Evolutionary conservation across 2,797 vertebrate species (phyloP).

Genomic region (Florisuga fusca): DNA sequence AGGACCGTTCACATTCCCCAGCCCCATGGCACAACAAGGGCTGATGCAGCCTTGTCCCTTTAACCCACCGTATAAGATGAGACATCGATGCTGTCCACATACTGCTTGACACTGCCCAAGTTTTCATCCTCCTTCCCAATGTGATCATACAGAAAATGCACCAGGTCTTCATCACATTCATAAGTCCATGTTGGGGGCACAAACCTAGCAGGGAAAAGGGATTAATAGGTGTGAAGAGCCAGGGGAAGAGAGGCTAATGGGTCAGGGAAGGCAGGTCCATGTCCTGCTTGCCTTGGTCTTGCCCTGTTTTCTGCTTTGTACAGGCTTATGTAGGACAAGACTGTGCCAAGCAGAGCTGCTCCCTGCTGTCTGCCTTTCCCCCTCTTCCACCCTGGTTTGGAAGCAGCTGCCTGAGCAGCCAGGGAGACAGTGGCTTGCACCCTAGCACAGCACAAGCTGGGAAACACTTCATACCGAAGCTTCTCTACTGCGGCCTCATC

Average conservation of each 20-base stretch:
- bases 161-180: constrained; percentile 96
- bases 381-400: rapidly evolving
- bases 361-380: not conserved
- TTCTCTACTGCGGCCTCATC: constrained; percentile 90
- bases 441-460: not conserved
- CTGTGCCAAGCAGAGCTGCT: not conserved
- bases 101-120: constrained; percentile 95
- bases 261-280: not conserved
- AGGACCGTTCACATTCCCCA: not conserved
- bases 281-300: not conserved
- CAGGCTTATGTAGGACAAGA: not conserved
- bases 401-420: not conserved
- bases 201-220: constrained; percentile 76
- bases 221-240: not conserved
- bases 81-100: constrained; percentile 96
- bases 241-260: not conserved
- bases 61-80: constrained; percentile 90
- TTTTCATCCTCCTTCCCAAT: constrained; percentile 97
- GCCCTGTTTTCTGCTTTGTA: not conserved
- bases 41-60: not conserved
- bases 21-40: rapidly evolving
- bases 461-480: constrained; percentile 82
- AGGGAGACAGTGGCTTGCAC: not conserved
- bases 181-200: constrained; percentile 95
- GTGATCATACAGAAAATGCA: constrained; percentile 95